Conservation (phyloP, 2,888 invertebrate genomes). For the Oligia strigilis region DNA sequence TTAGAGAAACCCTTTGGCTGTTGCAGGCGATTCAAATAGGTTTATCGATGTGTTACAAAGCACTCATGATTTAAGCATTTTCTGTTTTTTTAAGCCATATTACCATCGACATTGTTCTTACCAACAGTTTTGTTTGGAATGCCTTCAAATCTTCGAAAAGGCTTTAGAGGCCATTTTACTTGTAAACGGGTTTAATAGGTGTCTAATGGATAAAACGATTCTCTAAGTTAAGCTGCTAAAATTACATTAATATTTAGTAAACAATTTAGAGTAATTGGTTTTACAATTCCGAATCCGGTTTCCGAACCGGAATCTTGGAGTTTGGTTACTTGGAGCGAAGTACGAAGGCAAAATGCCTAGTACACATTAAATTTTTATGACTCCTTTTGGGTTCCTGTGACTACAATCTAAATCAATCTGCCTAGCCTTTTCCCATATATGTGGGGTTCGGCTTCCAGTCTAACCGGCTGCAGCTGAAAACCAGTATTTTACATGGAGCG, state of each 20-base stretch:
- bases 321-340: no score
- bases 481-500: no score
- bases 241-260: not conserved
- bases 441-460: not conserved
- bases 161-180: not conserved
- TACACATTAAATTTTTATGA: no score
- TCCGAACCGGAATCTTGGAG: no score
- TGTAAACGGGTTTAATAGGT: not conserved
- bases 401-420: no score
- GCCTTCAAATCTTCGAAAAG: not conserved
- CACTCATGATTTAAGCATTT: not conserved
- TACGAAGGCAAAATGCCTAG: no score
- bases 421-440: not conserved
- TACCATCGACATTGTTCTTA: not conserved
- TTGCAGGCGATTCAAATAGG: slow-evolving; percentile 10
- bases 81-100: not conserved
- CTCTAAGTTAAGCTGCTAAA: not conserved
- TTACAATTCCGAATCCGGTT: no score
- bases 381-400: not conserved
- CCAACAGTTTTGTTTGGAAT: not conserved
- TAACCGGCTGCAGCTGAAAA: not conserved
- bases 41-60: slow-evolving; percentile 7
- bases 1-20: slow-evolving; percentile 33
- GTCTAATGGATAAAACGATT: not conserved
- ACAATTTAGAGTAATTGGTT: not conserved